These are phyloP conservation scores for Mormyrops boulengeri DNA, from an alignment of 2,797 vertebrate species.

Conservation along the genomic window DNA sequence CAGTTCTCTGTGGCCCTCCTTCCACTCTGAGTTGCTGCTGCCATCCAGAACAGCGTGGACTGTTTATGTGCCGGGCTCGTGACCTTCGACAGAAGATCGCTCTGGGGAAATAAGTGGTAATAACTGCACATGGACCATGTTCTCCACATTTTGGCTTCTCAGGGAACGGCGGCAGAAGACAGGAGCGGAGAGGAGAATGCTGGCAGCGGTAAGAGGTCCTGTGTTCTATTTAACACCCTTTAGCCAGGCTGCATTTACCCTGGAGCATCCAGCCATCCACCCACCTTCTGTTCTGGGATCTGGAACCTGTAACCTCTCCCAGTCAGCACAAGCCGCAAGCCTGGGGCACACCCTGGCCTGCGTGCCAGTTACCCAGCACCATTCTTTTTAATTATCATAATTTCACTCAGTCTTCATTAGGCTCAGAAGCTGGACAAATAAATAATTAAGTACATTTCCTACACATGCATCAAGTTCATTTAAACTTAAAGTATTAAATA, in stretches of 20 bases:
- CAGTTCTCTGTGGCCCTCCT: neutral
- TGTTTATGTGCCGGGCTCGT: neutral
- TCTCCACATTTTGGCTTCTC: conserved; percentile 32
- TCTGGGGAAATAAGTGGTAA: neutral
- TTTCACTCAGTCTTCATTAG: neutral
- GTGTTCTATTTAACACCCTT: conserved; percentile 11
- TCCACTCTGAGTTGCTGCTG: neutral
- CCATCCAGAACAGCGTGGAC: neutral
- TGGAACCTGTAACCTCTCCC: neutral
- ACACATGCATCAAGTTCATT: neutral
- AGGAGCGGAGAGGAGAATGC: conserved; percentile 47
- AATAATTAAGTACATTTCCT: neutral
- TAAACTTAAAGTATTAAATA: neutral
- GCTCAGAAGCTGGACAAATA: neutral
- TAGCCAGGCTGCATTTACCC: neutral
- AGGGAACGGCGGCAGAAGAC: conserved; percentile 60
- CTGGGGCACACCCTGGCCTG: neutral
- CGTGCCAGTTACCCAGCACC: neutral
- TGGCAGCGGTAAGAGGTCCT: conserved; percentile 47
- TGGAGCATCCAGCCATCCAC: neutral
- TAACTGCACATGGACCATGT: neutral
- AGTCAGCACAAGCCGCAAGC: neutral
- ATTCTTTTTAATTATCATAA: neutral
- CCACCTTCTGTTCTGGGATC: neutral
- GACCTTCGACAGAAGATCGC: neutral